Evolutionary conservation across 2,888 invertebrate genomes (phyloP).

Genomic region (Mythimna albipuncta): DNA sequence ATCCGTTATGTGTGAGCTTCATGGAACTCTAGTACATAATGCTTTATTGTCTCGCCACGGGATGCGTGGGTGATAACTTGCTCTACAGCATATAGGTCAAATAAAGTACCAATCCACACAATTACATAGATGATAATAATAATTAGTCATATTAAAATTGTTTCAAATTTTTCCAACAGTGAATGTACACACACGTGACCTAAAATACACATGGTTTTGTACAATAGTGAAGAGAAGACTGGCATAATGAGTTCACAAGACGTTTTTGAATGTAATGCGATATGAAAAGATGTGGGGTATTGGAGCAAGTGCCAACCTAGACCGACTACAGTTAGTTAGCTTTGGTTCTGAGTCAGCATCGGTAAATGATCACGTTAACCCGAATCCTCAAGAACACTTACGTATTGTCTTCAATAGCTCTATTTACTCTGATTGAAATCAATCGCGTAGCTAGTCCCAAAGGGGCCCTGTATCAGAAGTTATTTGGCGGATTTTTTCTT

Average conservation of each 20-base stretch:
- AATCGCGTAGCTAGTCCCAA: too few relatives aligned
- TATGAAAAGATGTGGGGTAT: constrained; percentile 85
- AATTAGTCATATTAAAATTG: constrained; percentile 55
- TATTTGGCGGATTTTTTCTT: too few relatives aligned
- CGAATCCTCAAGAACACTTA: constrained; percentile 77
- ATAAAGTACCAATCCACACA: constrained; percentile 18
- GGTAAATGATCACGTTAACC: constrained; percentile 80
- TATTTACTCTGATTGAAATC: constrained; percentile 71
- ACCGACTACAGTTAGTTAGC: constrained; percentile 82
- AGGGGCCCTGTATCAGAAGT: too few relatives aligned
- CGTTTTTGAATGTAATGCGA: constrained; percentile 80
- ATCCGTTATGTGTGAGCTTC: constrained; percentile 72
- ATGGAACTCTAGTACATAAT: constrained; percentile 70
- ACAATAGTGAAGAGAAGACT: constrained; percentile 71
- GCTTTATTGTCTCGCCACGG: constrained; percentile 77
- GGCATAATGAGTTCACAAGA: constrained; percentile 78
- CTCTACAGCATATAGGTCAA: constrained; percentile 72
- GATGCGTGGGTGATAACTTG: constrained; percentile 73
- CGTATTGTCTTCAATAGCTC: constrained; percentile 71
- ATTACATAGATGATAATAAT: constrained; percentile 33
- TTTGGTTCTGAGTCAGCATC: constrained; percentile 81
- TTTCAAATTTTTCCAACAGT: constrained; percentile 49
- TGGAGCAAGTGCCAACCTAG: constrained; percentile 83
- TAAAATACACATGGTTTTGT: constrained; percentile 65
- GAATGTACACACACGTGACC: constrained; percentile 59